Base-by-base conservation (phyloP, 2,888 invertebrate species). In the Pecten maximus region DNA sequence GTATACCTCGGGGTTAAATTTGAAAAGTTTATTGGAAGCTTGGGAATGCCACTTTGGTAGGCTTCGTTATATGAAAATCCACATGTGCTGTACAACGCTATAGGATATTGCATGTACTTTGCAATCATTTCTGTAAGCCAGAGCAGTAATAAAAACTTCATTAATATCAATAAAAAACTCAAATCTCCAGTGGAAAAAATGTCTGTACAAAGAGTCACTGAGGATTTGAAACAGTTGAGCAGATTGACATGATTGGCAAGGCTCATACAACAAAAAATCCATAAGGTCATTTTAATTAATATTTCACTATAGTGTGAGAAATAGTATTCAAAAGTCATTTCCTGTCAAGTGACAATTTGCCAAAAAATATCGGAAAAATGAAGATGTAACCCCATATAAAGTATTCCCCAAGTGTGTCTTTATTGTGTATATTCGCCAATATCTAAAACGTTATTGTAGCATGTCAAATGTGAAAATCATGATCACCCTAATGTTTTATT, bases 381-480 rank as follows among this genome's bases (percentile, higher is more conserved):
- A 74, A 74, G 35, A 74, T 28, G 28, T 35, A 35, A 35, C 74
- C 19, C 74, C 8, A 74, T 8, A 35, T 10, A 74, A 10, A 8
- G 10, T 35, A 28, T 74, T 74, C 74, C 74, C 74, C 74, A 35
- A 35, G 35, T 35, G 74, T 8, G 28, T 35, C 28, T 23, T 8
- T 28, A 10, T 74, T 74, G 35, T 74, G 35, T 28, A 35, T 74
- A 74, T 74, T 74, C 74, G 28, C 74, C 74, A 35, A 35, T 74
- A 74, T 74, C 74, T 35, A 35, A 74, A 74, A 74, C 28, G 35
- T 74, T 74, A 74, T 35, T 74, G 74, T 74, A 74, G 74, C 74
- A 35, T 74, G 74, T 74, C 74, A 74, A 35, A 74, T 74, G 74
- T 74, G 35, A 28, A 74, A 74, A 74, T 74, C 74, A 74, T 74